phyloP scores from a whole-genome alignment of 1,140 invertebrate species.

The Tetramorium alpestre region DNA sequence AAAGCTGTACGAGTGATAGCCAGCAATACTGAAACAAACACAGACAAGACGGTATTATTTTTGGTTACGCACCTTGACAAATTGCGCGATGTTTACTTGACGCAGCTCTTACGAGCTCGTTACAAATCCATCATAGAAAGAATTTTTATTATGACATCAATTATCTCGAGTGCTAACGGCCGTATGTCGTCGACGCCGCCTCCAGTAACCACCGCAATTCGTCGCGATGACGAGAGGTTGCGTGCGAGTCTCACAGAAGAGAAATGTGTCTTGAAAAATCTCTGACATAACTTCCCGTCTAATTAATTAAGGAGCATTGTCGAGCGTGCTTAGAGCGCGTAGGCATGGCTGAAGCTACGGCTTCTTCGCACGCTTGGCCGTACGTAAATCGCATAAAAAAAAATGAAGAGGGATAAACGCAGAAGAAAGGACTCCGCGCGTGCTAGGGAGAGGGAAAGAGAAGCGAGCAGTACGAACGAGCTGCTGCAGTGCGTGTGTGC shows the following conservation, averaged over 20 bases:
- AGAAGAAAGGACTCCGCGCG: background rate
- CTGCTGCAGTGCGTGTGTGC: constrained; percentile 24
- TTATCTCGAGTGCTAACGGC: constrained; percentile 28
- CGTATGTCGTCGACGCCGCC: background rate
- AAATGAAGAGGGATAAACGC: constrained; percentile 39
- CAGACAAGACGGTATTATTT: constrained; percentile 64
- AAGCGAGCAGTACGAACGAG: background rate
- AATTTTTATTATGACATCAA: constrained; percentile 37
- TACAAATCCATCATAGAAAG: background rate
- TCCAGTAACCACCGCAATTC: constrained; percentile 45
- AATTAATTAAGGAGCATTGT: constrained; percentile 84
- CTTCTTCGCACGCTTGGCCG: constrained; percentile 53
- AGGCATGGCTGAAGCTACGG: constrained; percentile 1
- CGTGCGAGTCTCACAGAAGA: constrained; percentile 78
- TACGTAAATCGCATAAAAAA: constrained; percentile 49
- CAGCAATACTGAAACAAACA: constrained; percentile 82
- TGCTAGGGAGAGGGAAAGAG: background rate
- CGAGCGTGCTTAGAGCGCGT: constrained; percentile 50
- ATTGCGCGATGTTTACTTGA: background rate
- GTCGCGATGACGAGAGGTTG: constrained; percentile 52
- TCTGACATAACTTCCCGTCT: constrained; percentile 84
- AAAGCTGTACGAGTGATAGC: constrained; percentile 79
- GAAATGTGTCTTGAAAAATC: constrained; percentile 81
- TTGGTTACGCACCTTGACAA: background rate
- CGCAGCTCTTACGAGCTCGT: background rate